These are phyloP conservation scores for Formica selysi DNA, from an alignment of 1,140 invertebrate species.

Conservation along the genomic window DNA sequence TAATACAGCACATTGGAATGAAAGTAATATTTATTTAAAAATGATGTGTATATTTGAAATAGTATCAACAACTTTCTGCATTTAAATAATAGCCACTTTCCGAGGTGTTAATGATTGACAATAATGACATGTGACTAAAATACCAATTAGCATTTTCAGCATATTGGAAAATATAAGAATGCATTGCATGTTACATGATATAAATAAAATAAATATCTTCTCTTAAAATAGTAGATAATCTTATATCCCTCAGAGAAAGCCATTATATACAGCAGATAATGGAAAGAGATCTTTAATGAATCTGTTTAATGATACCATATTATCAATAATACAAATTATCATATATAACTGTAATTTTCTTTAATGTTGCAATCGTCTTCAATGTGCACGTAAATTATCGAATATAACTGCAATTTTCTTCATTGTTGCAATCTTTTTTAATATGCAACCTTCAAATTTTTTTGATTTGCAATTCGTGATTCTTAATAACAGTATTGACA, in stretches of 20 bases:
- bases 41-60: too few species aligned
- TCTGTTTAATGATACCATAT: neutral
- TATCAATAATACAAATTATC: neutral
- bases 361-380: too few species aligned
- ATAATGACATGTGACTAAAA: too few species aligned
- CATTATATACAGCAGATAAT: neutral
- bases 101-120: too few species aligned
- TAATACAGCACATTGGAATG: too few species aligned
- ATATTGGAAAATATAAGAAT: neutral
- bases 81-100: too few species aligned
- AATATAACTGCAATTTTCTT: too few species aligned
- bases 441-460: neutral
- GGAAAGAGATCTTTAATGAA: neutral
- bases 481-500: neutral
- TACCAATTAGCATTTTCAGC: neutral
- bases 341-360: neutral
- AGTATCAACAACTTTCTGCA: too few species aligned
- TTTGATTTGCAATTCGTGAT: neutral
- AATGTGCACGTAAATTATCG: too few species aligned
- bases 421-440: too few species aligned
- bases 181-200: neutral
- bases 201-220: neutral
- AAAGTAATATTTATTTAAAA: too few species aligned
- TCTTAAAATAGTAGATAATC: neutral
- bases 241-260: neutral